phyloP scores from a whole-genome alignment of 2,797 vertebrate species.

The Myripristis jacobus region DNA sequence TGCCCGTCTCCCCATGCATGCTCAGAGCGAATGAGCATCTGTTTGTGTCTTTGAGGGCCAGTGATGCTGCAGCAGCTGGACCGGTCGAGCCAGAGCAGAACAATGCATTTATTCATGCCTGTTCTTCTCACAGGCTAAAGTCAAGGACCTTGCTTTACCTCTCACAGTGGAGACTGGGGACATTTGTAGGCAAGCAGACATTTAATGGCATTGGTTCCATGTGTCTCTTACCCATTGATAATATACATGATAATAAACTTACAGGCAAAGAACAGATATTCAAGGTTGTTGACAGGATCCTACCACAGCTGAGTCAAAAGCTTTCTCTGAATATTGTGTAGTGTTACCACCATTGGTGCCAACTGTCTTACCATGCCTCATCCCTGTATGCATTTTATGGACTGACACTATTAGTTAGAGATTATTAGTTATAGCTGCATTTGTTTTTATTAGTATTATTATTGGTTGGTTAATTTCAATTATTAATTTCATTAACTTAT shows the following conservation, averaged over 20 bases:
- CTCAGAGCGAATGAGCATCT: conserved; percentile 34
- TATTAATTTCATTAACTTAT: too few species aligned
- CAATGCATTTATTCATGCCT: conserved; percentile 26
- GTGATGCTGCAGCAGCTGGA: conserved; percentile 25
- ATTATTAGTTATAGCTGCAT: too few species aligned
- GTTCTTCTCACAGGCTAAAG: conserved; percentile 9
- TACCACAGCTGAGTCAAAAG: too few species aligned
- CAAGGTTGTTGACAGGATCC: background rate
- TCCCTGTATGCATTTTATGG: too few species aligned
- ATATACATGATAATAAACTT: background rate
- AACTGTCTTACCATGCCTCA: too few species aligned
- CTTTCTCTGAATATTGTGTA: background rate
- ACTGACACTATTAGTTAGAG: too few species aligned
- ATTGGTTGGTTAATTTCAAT: too few species aligned
- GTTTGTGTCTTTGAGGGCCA: conserved; percentile 37
- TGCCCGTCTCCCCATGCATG: conserved; percentile 1
- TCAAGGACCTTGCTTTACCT: conserved; percentile 13
- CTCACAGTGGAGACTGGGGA: background rate
- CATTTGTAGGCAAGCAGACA: too few species aligned
- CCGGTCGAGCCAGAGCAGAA: conserved; percentile 29
- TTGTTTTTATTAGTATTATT: too few species aligned
- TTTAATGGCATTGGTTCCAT: background rate
- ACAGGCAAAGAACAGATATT: too few species aligned
- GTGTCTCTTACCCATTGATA: background rate
- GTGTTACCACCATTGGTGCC: background rate